Evolutionary conservation across 2,113 vertebrate genomes (phyloP).

Genomic region (Rynchops niger): DNA sequence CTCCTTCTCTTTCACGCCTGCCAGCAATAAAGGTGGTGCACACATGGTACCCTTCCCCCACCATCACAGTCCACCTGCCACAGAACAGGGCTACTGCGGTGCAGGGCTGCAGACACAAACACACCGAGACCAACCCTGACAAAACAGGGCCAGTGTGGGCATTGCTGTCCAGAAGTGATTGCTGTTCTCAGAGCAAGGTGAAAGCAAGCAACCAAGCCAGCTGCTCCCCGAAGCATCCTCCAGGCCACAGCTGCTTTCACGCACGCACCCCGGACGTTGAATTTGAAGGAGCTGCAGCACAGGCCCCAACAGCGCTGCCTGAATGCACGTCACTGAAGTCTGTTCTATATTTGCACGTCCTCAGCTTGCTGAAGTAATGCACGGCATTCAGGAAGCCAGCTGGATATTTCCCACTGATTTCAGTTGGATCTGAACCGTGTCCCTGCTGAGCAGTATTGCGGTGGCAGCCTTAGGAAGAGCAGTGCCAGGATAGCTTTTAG

Average conservation of each 20-base stretch:
- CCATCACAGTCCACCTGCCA: not conserved
- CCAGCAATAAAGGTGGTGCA: not conserved
- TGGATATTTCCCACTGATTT: slow-evolving; percentile 8
- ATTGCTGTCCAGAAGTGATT: not conserved
- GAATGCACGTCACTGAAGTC: not conserved
- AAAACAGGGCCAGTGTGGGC: no score
- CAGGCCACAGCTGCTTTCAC: not conserved
- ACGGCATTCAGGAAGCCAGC: not conserved
- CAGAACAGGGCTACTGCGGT: not conserved
- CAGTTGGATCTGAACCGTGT: not conserved
- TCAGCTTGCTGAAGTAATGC: not conserved
- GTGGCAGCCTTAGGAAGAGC: not conserved
- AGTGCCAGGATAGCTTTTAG: not conserved
- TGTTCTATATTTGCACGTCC: not conserved
- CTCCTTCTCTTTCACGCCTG: not conserved
- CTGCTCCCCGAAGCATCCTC: not conserved
- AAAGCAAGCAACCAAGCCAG: not conserved
- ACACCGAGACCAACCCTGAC: not conserved
- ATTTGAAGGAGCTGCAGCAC: not conserved
- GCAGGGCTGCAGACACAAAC: not conserved
- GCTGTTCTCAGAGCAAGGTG: not conserved
- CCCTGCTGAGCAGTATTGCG: not conserved
- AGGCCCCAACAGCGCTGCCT: accelerated
- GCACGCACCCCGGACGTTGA: not conserved
- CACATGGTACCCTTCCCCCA: not conserved